phyloP scores from a whole-genome alignment of 2,113 vertebrate species.

The Erythrocebus patas region DNA sequence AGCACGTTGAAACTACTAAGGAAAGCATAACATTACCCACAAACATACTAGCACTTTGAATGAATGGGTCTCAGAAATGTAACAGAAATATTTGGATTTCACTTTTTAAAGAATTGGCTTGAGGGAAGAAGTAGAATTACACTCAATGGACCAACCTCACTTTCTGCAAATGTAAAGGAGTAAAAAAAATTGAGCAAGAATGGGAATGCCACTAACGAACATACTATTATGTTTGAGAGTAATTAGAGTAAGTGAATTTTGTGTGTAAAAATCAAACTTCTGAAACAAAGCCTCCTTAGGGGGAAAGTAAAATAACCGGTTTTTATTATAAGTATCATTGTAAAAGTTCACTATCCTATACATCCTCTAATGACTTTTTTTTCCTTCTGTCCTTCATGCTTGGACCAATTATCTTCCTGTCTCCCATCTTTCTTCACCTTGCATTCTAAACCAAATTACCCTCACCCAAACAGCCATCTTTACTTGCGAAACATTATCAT shows the following conservation, averaged over 20 bases:
- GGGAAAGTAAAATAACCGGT: neutral
- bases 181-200: conserved; percentile 24
- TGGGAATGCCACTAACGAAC: neutral
- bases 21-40: neutral
- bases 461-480: conserved; percentile 26
- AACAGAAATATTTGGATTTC: neutral
- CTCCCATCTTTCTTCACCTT: conserved; percentile 49
- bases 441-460: conserved; percentile 52
- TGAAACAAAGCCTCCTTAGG: neutral
- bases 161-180: neutral
- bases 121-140: conserved; percentile 22
- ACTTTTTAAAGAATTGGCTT: conserved; percentile 18
- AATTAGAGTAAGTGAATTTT: neutral
- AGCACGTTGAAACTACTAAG: conserved; percentile 25
- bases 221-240: neutral
- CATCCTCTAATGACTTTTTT: neutral
- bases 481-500: conserved; percentile 38
- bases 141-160: neutral
- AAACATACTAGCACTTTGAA: conserved; percentile 6
- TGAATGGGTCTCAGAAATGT: conserved; percentile 23
- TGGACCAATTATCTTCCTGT: conserved; percentile 10
- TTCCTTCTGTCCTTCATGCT: conserved; percentile 3
- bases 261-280: neutral
- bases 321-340: conserved; percentile 29
- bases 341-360: neutral